These are phyloP conservation scores for Acleris emargana DNA, from an alignment of 2,888 invertebrate genomes.

Conservation along the genomic window DNA sequence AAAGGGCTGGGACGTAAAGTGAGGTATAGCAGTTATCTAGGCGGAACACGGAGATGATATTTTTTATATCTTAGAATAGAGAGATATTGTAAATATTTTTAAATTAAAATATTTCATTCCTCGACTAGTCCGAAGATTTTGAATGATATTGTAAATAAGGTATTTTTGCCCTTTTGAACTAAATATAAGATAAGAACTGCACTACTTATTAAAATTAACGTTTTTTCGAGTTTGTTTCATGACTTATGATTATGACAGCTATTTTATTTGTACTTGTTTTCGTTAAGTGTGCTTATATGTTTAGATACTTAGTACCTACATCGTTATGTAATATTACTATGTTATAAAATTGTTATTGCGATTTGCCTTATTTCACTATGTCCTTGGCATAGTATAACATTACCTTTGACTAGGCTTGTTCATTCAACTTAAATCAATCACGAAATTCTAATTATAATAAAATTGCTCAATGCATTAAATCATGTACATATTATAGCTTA, in stretches of 20 bases:
- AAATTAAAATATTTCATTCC: conserved; percentile 48
- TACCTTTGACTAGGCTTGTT: neutral
- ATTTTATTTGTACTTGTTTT: conserved; percentile 2
- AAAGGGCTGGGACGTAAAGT: conserved; percentile 42
- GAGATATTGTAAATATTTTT: conserved; percentile 45
- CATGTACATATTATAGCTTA: conserved; percentile 43
- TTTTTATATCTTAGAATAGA: conserved; percentile 47
- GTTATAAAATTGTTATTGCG: conserved; percentile 17
- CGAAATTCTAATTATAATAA: conserved; percentile 38
- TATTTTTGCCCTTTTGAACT: conserved; percentile 52
- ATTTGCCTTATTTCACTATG: conserved; percentile 31
- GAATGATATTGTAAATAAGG: conserved; percentile 45
- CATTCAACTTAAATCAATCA: conserved; percentile 15
- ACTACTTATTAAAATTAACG: conserved; percentile 16
- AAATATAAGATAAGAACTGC: conserved; percentile 43
- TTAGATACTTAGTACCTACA: conserved; percentile 4
- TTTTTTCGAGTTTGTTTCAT: neutral
- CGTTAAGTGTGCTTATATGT: neutral
- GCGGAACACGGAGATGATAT: conserved; percentile 46
- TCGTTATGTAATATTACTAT: conserved; percentile 14
- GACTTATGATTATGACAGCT: conserved; percentile 4
- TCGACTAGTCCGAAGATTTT: conserved; percentile 54
- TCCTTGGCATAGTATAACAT: conserved; percentile 12
- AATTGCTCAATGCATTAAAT: conserved; percentile 62
- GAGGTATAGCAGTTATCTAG: conserved; percentile 42